Percentiles rank a stretch among this genome's conserved stretches.
Conservation (phyloP, 2,888 invertebrate species). For the Diarsia rubi region DNA sequence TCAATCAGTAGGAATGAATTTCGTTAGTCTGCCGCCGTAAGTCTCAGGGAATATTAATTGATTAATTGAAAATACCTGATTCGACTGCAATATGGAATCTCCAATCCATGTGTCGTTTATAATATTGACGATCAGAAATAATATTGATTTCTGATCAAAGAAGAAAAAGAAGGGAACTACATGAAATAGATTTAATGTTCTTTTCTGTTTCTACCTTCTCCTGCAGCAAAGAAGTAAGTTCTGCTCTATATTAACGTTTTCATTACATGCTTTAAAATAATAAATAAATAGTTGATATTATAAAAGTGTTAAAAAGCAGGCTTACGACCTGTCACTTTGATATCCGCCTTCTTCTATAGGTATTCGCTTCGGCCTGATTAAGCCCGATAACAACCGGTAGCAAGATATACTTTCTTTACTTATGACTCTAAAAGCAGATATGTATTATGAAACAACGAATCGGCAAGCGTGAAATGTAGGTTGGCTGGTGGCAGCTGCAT, state of each 20-base stretch:
- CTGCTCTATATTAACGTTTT: not conserved
- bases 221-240: not conserved
- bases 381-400: not conserved
- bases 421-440: not conserved
- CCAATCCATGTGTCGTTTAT: not conserved
- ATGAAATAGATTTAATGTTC: not conserved
- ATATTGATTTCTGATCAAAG: not conserved
- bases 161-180: not conserved
- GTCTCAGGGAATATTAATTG: constrained; percentile 15
- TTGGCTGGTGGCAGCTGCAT: not conserved
- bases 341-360: not conserved
- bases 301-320: not conserved
- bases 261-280: no score
- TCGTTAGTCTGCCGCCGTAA: not conserved
- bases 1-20: constrained; percentile 14
- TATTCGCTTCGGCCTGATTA: not conserved
- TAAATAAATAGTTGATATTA: not conserved
- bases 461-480: not conserved
- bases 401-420: not conserved
- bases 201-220: not conserved
- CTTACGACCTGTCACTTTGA: constrained; percentile 26
- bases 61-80: constrained; percentile 18
- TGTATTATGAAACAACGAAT: not conserved
- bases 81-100: constrained; percentile 4
- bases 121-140: not conserved